Base-by-base conservation (phyloP, 2,797 vertebrate species). In the Trachops cirrhosus region DNA sequence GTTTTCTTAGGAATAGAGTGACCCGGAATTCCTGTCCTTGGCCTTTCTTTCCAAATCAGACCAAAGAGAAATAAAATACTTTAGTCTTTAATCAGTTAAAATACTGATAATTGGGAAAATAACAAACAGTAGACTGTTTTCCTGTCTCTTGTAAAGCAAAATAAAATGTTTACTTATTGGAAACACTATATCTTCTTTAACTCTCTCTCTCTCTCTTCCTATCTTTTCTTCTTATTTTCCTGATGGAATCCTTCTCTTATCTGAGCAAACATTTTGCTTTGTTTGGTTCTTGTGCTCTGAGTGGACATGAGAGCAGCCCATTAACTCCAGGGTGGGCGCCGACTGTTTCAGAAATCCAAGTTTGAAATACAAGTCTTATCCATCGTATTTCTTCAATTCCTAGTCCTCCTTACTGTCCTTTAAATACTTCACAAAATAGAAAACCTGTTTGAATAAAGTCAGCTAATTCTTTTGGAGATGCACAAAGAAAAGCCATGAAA, bases 181-280 rank as follows among this genome's bases (percentile, higher is more conserved):
- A 59, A 94, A 95, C 91, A 85, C 70, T 93, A 73, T 82, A 57
- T 83, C 70, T 84, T 75, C 87, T 78, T 84, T 84, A 68, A 96
- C 78, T 50, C 89, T 95, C 26, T 86, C 89, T 95, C 26, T 86
- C 21, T n/a, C 29, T 54, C 22, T 83, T 70, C 39, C 59, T 79
- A 52, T 77, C 89, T 88, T 90, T 80, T 75, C 59, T 90, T 93
- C 79, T 91, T 82, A 71, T 86, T 97, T 96, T 82, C 68, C 89
- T 87, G 90, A 83, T 94, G 83, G 46, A 82, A 75, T 91, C 86
- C 48, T 74, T 89, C n/a, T 94, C 89, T 97, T 97, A 97, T 97
- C 96, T 96, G 67, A 95, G 86, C 85, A 97, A 98, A 96, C n/a
- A 22, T 75, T 91, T 96, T 86, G 89, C 67, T 95, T 84, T 91